Evolutionary conservation across 2,113 vertebrate genomes (phyloP), one percentile per base, ranked within the genome.

Genomic region (Manacus vitellinus): DNA sequence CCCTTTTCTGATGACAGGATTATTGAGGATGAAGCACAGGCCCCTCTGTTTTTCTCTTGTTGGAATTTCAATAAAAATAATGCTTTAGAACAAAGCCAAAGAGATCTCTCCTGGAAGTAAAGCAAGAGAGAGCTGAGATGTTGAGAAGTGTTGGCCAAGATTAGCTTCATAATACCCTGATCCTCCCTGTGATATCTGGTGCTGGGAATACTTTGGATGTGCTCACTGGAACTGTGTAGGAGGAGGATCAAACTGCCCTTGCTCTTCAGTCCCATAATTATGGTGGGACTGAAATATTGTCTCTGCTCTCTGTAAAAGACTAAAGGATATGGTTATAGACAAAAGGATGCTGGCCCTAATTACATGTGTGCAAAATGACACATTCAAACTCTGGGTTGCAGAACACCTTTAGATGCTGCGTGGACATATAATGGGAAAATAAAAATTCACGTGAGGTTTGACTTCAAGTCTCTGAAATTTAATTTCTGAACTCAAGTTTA

Each of bases 341-440:
- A 80, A 24, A 83, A 65, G 16, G 44, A 52, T 55, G 14, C 55
- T 71, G 20, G 14, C 21, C 39, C 11, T 72, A 24, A 39, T 74
- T 55, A 19, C 2, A 0, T 59, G 1, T 16, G 11, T n/a, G 6
- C 73, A 47, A 72, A 91, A 52, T 27, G 3, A 19, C 17, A 3
- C 20, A 8, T 33, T 56, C 6, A 37, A 4, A 16, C 37, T 63
- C 6, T 4, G 33, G 35, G 49, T 49, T 72, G 39, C 33, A 65
- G 51, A 76, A 37, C 4, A 49, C 13, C 9, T 55, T 44, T 78
- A 78, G n/a, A 8, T 74, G 22, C n/a, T 83, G 33, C 14, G 0
- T 73, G 49, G 33, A 46, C 12, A 6, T 73, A 5, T 2, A 47
- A 2, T 13, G 37, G 55, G 41, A 81, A 81, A 74, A 39, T 59